Conservation (phyloP, 1,140 invertebrate genomes). For the Melipona quadrifasciata region DNA sequence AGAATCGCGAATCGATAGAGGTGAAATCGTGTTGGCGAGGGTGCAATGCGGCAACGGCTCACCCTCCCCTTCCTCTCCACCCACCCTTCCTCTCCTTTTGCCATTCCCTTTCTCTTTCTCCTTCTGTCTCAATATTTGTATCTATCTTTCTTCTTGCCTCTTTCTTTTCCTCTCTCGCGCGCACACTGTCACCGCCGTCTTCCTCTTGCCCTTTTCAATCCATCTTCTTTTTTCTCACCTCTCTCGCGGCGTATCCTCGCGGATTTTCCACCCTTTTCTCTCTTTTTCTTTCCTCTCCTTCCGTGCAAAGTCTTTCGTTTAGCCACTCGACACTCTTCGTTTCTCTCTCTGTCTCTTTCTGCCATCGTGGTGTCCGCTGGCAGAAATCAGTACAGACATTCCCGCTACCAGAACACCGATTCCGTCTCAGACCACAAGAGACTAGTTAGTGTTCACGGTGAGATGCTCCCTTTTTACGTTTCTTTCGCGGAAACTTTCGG, state of each 20-base stretch:
- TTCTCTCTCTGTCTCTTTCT: background rate
- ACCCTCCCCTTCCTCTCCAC: constrained; percentile 34
- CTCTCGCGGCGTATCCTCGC: background rate
- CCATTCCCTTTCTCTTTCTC: constrained; percentile 2
- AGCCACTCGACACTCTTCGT: constrained; percentile 12
- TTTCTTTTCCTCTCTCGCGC: background rate
- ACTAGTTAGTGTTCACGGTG: constrained; percentile 16
- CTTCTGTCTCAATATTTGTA: constrained; percentile 40
- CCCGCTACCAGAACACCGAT: background rate
- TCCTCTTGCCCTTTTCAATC: background rate
- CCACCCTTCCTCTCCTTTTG: background rate
- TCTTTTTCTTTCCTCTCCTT: background rate
- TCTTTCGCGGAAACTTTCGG: constrained; percentile 10
- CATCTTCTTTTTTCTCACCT: background rate
- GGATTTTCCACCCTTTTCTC: background rate
- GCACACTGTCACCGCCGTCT: background rate
- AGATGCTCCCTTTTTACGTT: constrained; percentile 4
- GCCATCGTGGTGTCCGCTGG: background rate
- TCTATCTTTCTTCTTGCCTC: constrained; percentile 44
- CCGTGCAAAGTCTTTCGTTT: background rate
- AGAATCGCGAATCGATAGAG: constrained; percentile 73
- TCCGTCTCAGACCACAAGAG: background rate
- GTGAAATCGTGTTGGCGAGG: constrained; percentile 70
- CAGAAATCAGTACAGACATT: constrained; percentile 35
- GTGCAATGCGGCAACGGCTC: constrained; percentile 73